Evolutionary conservation across 1,140 invertebrate genomes (phyloP), one percentile per base, ranked within the genome.

Genomic region (Calycopis cecrops): DNA sequence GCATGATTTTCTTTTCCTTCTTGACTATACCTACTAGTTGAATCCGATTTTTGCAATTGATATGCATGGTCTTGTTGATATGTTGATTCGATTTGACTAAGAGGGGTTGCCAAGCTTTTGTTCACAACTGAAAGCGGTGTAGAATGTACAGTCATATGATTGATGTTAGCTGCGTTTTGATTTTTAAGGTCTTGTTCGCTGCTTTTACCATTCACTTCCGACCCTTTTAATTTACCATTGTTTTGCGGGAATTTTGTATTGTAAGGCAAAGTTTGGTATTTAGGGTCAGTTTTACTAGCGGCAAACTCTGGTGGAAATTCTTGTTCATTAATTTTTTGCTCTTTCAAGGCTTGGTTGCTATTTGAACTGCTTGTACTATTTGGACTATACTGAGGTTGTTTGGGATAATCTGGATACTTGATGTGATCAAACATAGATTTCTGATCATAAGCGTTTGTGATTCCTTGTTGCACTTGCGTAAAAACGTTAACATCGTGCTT

Each of bases 201-300:
- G 44, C 38, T 67, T 65, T 87, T 88, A 55, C 71, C 71, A 57
- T 81, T 79, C 14, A 80, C 57, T 62, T 87, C 83, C 4, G 75
- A 63, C 70, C 85, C 74, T 73, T 88, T 88, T 54, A 73, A 61
- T 70, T 80, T 84, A 28, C 74, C 81, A 59, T 81, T 80, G 28
- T 83, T 89, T 50, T 84, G 91, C 8, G 92, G 91, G 73, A 96
- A 95, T 82, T 96, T 95, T 7, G 94, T 94, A 65, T 96, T 96
- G 76, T 96, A 96, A 47, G 96, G 96, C 75, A 97, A 89, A 14
- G 95, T 97, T 88, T 98, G 96, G 89, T 97, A 97, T 84, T 97
- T 97, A 0, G 96, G 95, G 81, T 98, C 95, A 48, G 93, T 94
- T 84, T 97, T 97, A 66, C 92, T 94, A n/a, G 83, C 85, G 47